Percentiles rank a stretch among this genome's conserved stretches.
Conservation (phyloP, 2,113 vertebrate species). For the Antennarius striatus region DNA sequence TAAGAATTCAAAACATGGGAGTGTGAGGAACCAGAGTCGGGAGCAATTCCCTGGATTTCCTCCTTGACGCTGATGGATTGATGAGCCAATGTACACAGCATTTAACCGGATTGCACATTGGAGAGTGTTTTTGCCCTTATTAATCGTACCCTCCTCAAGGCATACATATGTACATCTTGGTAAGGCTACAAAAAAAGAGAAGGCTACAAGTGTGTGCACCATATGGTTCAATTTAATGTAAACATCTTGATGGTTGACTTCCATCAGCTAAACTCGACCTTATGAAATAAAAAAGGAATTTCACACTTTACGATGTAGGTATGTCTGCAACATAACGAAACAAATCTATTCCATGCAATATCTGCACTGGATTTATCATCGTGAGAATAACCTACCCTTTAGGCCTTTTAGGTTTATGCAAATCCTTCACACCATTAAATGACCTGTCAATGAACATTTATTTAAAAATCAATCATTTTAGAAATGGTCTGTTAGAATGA, state of each 20-base stretch:
- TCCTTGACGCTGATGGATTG: constrained; percentile 76
- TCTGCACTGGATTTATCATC: constrained; percentile 17
- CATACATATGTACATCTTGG: constrained; percentile 34
- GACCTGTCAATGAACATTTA: constrained; percentile 45
- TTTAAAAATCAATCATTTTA: constrained; percentile 53
- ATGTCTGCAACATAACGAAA: no score
- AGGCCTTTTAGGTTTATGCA: constrained; percentile 38
- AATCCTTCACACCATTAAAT: constrained; percentile 52
- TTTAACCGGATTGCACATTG: constrained; percentile 31
- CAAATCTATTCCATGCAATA: no score
- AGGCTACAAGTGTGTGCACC: constrained; percentile 26
- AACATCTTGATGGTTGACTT: constrained; percentile 11
- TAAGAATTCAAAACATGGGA: constrained; percentile 58
- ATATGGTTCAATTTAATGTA: constrained; percentile 15
- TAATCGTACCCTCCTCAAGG: constrained; percentile 36
- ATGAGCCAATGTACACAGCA: constrained; percentile 44
- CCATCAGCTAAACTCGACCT: not conserved
- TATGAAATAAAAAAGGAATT: no score
- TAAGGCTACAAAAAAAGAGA: constrained; percentile 31
- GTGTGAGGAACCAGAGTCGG: constrained; percentile 49
- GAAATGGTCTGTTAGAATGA: constrained; percentile 24
- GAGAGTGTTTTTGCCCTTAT: constrained; percentile 21
- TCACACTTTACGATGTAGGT: no score
- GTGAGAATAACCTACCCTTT: constrained; percentile 25
- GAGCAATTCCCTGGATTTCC: constrained; percentile 66